These are phyloP conservation scores for Centrocercus urophasianus DNA, from an alignment of 2,113 vertebrate genomes.

Conservation along the genomic window DNA sequence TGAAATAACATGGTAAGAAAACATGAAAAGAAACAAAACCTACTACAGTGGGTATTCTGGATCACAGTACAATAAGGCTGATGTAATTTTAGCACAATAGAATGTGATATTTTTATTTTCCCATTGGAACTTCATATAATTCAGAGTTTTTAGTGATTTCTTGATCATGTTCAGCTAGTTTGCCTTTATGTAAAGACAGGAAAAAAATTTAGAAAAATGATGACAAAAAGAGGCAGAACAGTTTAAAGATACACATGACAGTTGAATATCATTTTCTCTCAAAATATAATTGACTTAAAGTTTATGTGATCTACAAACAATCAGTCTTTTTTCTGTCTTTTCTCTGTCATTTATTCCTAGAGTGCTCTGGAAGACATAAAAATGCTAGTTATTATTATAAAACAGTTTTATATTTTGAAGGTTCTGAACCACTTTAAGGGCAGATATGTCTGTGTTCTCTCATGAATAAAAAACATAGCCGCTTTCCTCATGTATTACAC, in stretches of 20 bases:
- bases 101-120: not conserved
- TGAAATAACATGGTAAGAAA: not conserved
- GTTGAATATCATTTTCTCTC: not conserved
- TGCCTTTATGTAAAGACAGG: not conserved
- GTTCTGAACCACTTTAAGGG: not conserved
- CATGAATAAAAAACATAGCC: not conserved
- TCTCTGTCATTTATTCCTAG: not conserved
- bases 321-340: not conserved
- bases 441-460: not conserved
- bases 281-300: not conserved
- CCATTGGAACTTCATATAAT: not conserved
- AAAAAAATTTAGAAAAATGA: not conserved
- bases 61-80: not conserved
- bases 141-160: not conserved
- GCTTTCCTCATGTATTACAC: not conserved
- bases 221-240: not conserved
- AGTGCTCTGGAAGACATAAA: not conserved
- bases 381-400: not conserved
- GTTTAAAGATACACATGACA: not conserved
- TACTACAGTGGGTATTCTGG: not conserved
- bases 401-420: not conserved
- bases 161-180: not conserved
- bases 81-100: not conserved
- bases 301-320: not conserved
- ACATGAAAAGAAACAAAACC: not conserved